Conservation (phyloP, 2,888 invertebrate species). For the Diarsia dahlii region DNA sequence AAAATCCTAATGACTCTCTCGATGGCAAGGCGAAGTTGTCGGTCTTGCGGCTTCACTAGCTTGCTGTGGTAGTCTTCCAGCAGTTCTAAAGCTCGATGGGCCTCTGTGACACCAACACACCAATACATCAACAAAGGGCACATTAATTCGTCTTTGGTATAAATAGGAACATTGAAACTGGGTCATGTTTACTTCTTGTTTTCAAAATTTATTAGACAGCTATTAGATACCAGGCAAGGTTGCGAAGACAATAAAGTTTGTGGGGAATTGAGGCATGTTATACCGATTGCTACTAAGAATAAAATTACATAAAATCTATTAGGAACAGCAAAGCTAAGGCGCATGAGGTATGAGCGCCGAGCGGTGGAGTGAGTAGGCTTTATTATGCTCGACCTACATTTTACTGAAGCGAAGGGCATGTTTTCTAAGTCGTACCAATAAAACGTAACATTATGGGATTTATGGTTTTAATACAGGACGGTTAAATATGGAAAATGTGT, state of each 20-base stretch:
- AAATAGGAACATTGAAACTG: constrained; percentile 48
- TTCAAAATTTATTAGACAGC: constrained; percentile 39
- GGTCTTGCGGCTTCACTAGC: constrained; percentile 97
- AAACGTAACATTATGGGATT: constrained; percentile 46
- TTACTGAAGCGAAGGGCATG: constrained; percentile 52
- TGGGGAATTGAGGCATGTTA: constrained; percentile 16
- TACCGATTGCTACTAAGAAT: neutral
- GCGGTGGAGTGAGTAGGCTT: constrained; percentile 44
- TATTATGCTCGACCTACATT: constrained; percentile 60
- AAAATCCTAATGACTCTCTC: constrained; percentile 99
- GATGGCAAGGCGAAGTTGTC: constrained; percentile 98
- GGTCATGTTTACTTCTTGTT: constrained; percentile 61
- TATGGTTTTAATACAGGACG: constrained; percentile 50
- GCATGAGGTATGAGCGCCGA: constrained; percentile 32
- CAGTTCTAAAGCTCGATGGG: constrained; percentile 99
- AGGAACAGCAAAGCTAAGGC: constrained; percentile 29
- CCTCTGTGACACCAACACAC: constrained; percentile 92
- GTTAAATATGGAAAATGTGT: constrained; percentile 34
- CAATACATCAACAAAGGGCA: constrained; percentile 51
- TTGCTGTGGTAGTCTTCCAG: constrained; percentile 99
- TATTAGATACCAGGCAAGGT: constrained; percentile 35
- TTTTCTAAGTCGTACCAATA: constrained; percentile 48
- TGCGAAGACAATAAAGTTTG: constrained; percentile 15
- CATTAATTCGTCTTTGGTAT: constrained; percentile 33
- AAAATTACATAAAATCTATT: constrained; percentile 23